Evolutionary conservation across 2,113 vertebrate genomes (phyloP).

Genomic region (Oenanthe melanoleuca): DNA sequence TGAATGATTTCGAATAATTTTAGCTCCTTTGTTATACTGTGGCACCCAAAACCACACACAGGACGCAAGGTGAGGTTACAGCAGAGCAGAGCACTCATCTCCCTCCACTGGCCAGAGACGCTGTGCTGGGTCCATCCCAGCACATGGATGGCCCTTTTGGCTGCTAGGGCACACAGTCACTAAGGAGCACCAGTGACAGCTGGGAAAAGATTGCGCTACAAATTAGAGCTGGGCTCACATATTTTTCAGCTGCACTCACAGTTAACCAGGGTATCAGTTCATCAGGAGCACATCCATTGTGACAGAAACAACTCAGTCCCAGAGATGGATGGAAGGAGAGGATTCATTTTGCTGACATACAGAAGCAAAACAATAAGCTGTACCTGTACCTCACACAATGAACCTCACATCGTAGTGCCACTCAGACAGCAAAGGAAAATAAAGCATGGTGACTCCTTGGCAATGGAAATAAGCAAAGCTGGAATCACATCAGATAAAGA

Average conservation of each 20-base stretch:
- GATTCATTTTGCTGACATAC: neutral
- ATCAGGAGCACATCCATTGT: rapidly evolving
- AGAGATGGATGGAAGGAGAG: neutral
- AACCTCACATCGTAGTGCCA: rapidly evolving
- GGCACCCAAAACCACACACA: neutral
- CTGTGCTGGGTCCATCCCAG: neutral
- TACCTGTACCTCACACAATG: neutral
- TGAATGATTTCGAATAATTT: neutral
- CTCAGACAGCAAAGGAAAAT: neutral
- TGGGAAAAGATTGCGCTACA: neutral
- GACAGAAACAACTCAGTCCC: neutral
- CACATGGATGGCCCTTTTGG: neutral
- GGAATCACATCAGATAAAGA: neutral
- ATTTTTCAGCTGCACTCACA: neutral
- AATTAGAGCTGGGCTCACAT: neutral
- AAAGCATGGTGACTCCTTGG: neutral
- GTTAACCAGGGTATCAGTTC: neutral
- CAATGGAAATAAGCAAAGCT: neutral
- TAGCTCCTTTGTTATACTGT: neutral
- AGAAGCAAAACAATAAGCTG: neutral
- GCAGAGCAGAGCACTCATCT: neutral
- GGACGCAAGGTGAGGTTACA: neutral
- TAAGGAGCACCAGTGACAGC: neutral
- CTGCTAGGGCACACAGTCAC: neutral
- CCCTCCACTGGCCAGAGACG: neutral